Conservation (phyloP, 2,797 vertebrate species). For the Poecilia gillii region DNA sequence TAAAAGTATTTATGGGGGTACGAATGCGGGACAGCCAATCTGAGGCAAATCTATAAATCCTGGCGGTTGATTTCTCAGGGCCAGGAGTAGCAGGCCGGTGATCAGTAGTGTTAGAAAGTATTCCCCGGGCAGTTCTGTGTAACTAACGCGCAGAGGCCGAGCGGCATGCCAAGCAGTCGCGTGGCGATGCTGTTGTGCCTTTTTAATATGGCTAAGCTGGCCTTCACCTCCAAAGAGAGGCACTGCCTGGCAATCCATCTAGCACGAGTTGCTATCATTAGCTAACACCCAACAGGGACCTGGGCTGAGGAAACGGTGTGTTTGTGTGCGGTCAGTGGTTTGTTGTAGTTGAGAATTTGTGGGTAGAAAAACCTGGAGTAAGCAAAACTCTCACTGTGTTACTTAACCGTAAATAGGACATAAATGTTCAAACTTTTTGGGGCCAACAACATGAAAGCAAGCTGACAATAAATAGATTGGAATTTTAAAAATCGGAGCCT, state of each 20-base stretch:
- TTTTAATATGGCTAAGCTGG: constrained; percentile 70
- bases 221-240: constrained; percentile 72
- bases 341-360: constrained; percentile 23
- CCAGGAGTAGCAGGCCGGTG: constrained; percentile 74
- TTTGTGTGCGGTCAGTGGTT: constrained; percentile 45
- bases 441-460: neutral
- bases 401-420: neutral
- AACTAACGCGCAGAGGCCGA: constrained; percentile 68
- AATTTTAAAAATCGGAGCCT: neutral
- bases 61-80: constrained; percentile 82
- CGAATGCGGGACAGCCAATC: constrained; percentile 80
- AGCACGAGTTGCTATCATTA: constrained; percentile 70
- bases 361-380: constrained; percentile 13
- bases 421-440: neutral
- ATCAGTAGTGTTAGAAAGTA: constrained; percentile 78
- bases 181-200: constrained; percentile 56
- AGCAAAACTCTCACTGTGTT: constrained; percentile 4
- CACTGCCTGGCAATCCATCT: constrained; percentile 68
- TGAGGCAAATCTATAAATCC: constrained; percentile 86
- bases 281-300: constrained; percentile 67
- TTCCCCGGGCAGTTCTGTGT: constrained; percentile 76
- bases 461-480: neutral
- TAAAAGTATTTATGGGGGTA: constrained; percentile 84
- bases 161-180: constrained; percentile 79
- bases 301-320: constrained; percentile 64